Conservation (phyloP, 2,888 invertebrate genomes). For the Andrena haemorrhoa region DNA sequence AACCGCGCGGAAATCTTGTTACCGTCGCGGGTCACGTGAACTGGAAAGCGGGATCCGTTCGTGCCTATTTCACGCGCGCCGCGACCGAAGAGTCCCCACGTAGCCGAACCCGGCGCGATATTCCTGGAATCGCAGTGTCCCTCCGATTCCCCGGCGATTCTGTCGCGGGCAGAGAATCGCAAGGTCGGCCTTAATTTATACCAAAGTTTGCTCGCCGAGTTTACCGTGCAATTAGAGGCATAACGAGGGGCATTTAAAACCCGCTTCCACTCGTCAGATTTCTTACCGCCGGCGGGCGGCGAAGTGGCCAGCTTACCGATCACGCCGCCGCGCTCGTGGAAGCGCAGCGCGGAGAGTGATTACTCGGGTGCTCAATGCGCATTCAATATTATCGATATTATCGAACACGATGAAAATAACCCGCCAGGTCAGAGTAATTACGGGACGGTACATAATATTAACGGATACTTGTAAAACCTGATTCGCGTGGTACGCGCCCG, state of each 20-base stretch:
- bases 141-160: no score
- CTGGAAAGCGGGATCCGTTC: constrained; percentile 52
- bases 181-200: no score
- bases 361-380: neutral
- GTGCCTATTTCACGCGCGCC: constrained; percentile 9
- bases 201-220: no score
- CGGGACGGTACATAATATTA: constrained; percentile 16
- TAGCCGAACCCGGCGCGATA: neutral
- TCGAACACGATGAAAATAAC: constrained; percentile 8
- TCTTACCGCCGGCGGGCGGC: no score
- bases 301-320: no score
- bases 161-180: no score
- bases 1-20: constrained; percentile 51
- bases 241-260: no score
- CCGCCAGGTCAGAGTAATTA: constrained; percentile 20
- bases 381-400: neutral
- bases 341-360: neutral
- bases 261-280: no score
- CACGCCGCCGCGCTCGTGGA: neutral
- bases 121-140: neutral
- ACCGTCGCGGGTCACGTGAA: constrained; percentile 37
- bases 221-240: no score
- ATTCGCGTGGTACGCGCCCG: constrained; percentile 1
- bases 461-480: constrained; percentile 25
- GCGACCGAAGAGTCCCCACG: neutral